phyloP scores from a whole-genome alignment of 2,888 invertebrate genomes.

The Diachrysia chrysitis region DNA sequence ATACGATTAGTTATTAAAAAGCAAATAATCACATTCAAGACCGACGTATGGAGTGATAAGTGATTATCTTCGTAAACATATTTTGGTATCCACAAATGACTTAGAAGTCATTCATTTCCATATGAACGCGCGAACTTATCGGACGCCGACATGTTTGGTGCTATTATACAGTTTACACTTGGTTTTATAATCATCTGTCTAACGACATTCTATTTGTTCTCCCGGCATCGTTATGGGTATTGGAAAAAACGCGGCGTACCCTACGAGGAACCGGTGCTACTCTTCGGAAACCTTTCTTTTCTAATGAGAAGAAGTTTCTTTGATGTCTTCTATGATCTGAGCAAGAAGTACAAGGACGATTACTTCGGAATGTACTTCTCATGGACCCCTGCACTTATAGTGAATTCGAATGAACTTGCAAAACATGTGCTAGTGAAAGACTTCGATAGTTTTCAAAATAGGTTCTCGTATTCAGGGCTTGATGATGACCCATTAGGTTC shows the following conservation, averaged over 20 bases:
- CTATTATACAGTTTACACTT: slow-evolving; percentile 52
- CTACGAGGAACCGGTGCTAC: slow-evolving; percentile 68
- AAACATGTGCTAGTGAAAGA: slow-evolving; percentile 72
- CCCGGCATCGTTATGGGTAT: slow-evolving; percentile 70
- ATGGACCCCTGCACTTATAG: slow-evolving; percentile 71
- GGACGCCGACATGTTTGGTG: slow-evolving; percentile 46
- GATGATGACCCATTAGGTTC: slow-evolving; percentile 74
- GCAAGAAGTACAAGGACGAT: slow-evolving; percentile 65
- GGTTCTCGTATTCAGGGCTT: slow-evolving; percentile 67
- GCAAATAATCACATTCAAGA: neutral
- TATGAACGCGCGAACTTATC: slow-evolving; percentile 14
- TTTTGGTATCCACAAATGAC: neutral
- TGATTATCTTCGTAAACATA: slow-evolving; percentile 18
- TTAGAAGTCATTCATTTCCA: slow-evolving; percentile 15
- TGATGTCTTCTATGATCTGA: slow-evolving; percentile 69
- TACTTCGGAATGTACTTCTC: slow-evolving; percentile 76
- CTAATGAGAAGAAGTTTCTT: slow-evolving; percentile 74
- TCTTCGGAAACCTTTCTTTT: slow-evolving; percentile 74
- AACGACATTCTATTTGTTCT: slow-evolving; percentile 62
- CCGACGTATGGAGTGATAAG: slow-evolving; percentile 13
- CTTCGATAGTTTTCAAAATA: slow-evolving; percentile 72
- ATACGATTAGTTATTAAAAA: neutral
- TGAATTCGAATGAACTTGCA: slow-evolving; percentile 76
- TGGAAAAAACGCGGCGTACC: slow-evolving; percentile 76
- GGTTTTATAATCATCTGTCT: slow-evolving; percentile 57